Evolutionary conservation across 2,888 invertebrate species (phyloP), one percentile per base, ranked within the genome.

Genomic region (Anodontia alba): DNA sequence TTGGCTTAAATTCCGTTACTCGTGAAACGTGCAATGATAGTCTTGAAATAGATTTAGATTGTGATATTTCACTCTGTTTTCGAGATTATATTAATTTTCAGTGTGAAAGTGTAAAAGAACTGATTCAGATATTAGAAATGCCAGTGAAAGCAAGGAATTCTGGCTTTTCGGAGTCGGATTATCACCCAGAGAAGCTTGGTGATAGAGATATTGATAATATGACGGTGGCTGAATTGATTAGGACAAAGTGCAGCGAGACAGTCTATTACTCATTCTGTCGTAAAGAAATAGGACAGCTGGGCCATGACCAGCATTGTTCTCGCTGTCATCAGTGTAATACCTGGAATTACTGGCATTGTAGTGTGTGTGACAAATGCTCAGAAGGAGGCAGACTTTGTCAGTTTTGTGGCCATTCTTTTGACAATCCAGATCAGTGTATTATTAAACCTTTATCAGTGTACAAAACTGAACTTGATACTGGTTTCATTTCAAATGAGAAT

Each of bases 381-480:
- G 76, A 86, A 7, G 77, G 79, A 29, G 43, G 70, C 15, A 54
- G 17, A 26, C 51, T 86, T 26, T 86, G 86, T 70, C 82, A 83
- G 38, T 86, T 51, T 51, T 83, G 86, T 68, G 86, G 86, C 26
- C 83, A 83, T 80, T 42, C 81, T 10, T 51, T 75, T 15, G 73
- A 83, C 57, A 81, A 83, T 51, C 79, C 73, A 31, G 66, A 72
- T 8, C 70, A 74, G 7, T 51, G 57, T 49, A 70, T 86, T 23
- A 81, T 86, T 29, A 86, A 86, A 66, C 86, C 86, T 54, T 73
- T 86, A 36, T 86, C 86, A 43, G 80, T 86, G 68, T 83, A 81
- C 73, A 81, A 74, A 73, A 73, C 78, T 46, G 76, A 86, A 66
- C 42, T 71, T 38, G 73, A 29, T 15, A 46, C 26, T 1, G 83